phyloP scores from a whole-genome alignment of 2,888 invertebrate genomes.

The Campopleginae sp. region DNA sequence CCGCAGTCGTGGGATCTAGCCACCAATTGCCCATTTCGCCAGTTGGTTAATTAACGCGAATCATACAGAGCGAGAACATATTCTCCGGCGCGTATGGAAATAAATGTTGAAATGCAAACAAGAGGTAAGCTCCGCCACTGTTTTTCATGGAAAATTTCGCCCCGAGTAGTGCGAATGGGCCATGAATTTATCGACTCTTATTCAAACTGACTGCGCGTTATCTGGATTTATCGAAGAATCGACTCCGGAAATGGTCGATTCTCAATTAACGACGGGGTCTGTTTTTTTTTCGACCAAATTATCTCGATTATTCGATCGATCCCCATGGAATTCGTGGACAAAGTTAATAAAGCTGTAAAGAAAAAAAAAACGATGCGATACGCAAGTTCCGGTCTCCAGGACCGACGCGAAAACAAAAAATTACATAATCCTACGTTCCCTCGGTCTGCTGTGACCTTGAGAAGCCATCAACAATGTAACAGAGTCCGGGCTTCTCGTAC shows the following conservation, averaged over 20 bases:
- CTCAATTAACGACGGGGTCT: background rate
- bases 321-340: too few relatives aligned
- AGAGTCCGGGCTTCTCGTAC: too few relatives aligned
- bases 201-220: slow-evolving; percentile 1
- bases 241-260: background rate
- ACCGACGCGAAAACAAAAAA: too few relatives aligned
- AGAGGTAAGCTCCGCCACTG: background rate
- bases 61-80: slow-evolving; percentile 2
- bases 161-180: background rate
- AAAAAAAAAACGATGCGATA: too few relatives aligned
- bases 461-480: too few relatives aligned
- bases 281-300: background rate
- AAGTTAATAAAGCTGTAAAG: too few relatives aligned
- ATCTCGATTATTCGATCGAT: background rate
- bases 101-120: slow-evolving; percentile 10
- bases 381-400: too few relatives aligned
- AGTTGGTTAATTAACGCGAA: slow-evolving; percentile 37
- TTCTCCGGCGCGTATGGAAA: slow-evolving; percentile 8
- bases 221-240: background rate
- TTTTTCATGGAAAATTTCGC: slow-evolving; percentile 16
- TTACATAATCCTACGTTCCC: too few relatives aligned
- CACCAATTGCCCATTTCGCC: slow-evolving; percentile 47
- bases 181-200: background rate
- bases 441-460: too few relatives aligned
- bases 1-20: background rate